phyloP scores from a whole-genome alignment of 2,113 vertebrate genomes.

The Lasiurus borealis region DNA sequence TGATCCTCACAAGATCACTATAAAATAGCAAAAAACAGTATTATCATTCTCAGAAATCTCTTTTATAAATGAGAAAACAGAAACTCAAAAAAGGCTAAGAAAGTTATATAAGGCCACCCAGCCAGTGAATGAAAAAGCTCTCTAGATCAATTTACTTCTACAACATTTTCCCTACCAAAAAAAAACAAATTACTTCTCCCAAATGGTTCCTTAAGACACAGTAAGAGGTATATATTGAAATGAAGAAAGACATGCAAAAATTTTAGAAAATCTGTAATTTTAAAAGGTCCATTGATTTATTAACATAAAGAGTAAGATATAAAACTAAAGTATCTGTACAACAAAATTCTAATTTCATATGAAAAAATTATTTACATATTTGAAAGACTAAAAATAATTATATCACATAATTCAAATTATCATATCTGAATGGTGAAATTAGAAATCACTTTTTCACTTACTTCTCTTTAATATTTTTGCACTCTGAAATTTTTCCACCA shows the following conservation, averaged over 20 bases:
- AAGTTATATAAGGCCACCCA: not conserved
- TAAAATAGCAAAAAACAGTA: conserved; percentile 33
- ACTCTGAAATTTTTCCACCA: not conserved
- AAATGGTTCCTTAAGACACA: conserved; percentile 11
- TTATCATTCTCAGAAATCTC: not conserved
- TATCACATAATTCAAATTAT: not conserved
- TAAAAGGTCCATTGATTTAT: not conserved
- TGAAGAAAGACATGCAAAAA: not conserved
- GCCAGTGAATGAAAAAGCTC: not conserved
- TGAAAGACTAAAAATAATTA: conserved; percentile 47
- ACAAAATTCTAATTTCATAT: conserved; percentile 34
- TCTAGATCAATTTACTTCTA: not conserved
- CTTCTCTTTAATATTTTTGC: conserved; percentile 42
- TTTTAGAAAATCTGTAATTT: conserved; percentile 8
- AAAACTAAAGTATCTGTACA: conserved; percentile 31
- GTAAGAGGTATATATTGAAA: not conserved
- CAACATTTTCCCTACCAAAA: not conserved
- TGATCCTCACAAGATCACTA: not conserved
- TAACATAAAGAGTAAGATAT: not conserved
- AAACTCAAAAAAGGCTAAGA: conserved; percentile 33
- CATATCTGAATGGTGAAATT: not conserved
- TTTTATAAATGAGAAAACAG: conserved; percentile 56
- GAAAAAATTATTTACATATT: not conserved
- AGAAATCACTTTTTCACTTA: not conserved
- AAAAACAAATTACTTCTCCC: conserved; percentile 48